phyloP scores from a whole-genome alignment of 2,888 invertebrate species.

The Andrena fulva region DNA sequence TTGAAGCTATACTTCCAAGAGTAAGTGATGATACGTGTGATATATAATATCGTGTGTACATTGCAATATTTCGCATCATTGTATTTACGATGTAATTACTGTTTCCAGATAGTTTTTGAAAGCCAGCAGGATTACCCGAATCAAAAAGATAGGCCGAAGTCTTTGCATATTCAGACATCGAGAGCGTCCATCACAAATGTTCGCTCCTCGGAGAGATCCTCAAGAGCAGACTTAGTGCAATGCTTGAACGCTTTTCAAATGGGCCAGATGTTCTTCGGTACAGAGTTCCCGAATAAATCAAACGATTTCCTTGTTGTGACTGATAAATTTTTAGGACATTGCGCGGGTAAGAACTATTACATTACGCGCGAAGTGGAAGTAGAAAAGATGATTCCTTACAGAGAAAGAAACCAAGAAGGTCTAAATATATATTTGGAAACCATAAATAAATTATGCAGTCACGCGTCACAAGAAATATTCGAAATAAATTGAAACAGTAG shows the following conservation, averaged over 20 bases:
- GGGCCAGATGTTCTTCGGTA: slow-evolving; percentile 90
- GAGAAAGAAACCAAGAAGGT: no score
- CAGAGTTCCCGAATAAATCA: slow-evolving; percentile 90
- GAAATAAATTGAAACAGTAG: no score
- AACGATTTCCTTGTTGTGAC: slow-evolving; percentile 92
- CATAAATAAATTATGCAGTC: no score
- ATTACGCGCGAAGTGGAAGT: no score
- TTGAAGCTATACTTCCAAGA: slow-evolving; percentile 97
- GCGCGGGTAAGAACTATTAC: slow-evolving; percentile 81
- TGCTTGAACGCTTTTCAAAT: slow-evolving; percentile 92
- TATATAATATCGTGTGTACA: not conserved
- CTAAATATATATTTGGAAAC: no score
- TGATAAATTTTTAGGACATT: slow-evolving; percentile 92
- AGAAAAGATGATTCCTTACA: no score
- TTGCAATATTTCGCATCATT: slow-evolving; percentile 15
- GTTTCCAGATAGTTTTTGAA: slow-evolving; percentile 90
- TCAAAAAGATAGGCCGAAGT: slow-evolving; percentile 94
- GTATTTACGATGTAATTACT: not conserved
- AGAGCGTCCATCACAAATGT: slow-evolving; percentile 91
- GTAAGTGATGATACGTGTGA: slow-evolving; percentile 85
- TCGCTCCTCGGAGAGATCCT: slow-evolving; percentile 88
- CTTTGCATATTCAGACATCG: slow-evolving; percentile 93
- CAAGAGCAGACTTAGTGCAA: slow-evolving; percentile 92
- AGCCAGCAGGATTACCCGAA: slow-evolving; percentile 91
- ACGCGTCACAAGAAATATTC: no score